Conservation (phyloP, 1,140 invertebrate genomes). For the Atopsyche davidsoni region DNA sequence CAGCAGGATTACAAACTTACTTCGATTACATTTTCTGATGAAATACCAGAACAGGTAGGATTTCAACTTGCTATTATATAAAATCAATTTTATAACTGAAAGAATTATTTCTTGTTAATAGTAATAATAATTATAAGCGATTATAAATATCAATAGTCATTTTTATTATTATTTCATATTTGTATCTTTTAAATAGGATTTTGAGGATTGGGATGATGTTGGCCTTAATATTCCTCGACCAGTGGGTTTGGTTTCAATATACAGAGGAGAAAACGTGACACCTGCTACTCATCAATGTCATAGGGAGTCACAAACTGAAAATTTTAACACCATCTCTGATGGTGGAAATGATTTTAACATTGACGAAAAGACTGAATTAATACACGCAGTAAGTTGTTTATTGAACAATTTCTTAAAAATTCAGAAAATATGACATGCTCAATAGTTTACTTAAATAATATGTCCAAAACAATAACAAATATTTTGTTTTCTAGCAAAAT, state of each 20-base stretch:
- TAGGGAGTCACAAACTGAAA: conserved; percentile 42
- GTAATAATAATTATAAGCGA: too few relatives aligned
- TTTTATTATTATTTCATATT: conserved; percentile 7
- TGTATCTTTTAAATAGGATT: conserved; percentile 57
- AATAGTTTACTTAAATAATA: neutral
- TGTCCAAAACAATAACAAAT: neutral
- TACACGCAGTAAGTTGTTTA: conserved; percentile 37
- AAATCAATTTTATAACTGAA: conserved; percentile 1
- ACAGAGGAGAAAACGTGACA: conserved; percentile 57
- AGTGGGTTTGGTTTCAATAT: conserved; percentile 68
- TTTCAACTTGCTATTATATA: neutral
- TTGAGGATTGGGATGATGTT: conserved; percentile 93
- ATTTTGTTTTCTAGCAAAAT: conserved; percentile 33
- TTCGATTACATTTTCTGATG: conserved; percentile 87
- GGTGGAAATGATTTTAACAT: conserved; percentile 10
- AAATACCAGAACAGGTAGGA: conserved; percentile 78
- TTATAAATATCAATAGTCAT: neutral
- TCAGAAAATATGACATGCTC: neutral
- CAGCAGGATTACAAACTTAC: conserved; percentile 79
- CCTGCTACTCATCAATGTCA: conserved; percentile 20
- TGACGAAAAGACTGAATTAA: conserved; percentile 40
- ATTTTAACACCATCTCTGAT: conserved; percentile 31
- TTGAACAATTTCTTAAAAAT: neutral
- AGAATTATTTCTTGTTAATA: conserved; percentile 5
- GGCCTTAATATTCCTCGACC: conserved; percentile 81